Evolutionary conservation across 2,113 vertebrate species (phyloP), one percentile per base, ranked within the genome.

Genomic region (Phoenicopterus ruber): DNA sequence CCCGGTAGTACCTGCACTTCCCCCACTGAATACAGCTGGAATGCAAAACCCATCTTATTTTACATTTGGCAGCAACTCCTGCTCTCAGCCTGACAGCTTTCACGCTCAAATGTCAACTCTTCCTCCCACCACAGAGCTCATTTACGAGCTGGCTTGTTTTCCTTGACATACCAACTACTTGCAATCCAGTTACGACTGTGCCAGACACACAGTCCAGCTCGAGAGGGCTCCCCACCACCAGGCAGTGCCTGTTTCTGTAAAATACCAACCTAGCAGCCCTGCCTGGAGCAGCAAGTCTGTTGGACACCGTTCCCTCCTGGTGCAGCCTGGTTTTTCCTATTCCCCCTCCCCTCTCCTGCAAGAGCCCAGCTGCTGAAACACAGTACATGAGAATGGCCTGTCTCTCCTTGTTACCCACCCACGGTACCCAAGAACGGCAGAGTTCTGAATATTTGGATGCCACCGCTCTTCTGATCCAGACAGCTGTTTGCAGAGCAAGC

Each of bases 181-280:
- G n/a, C 46, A 34, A 66, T 6, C 6, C 40, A 18, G 32, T 22
- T 36, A 44, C 0, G 2, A 32, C 1, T 11, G 17, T 2, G 4
- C 17, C 36, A 36, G 40, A 58, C 1, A 22, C 20, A 7, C 4
- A 47, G 20, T 1, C 54, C 54, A 13, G 67, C 26, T 55, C 40
- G 7, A 58, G 34, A 62, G 26, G 14, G 29, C 52, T 62, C 55
- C 67, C 32, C 36, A 22, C 17, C 8, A 6, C 72, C 0, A 9
- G 25, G 3, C 25, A 61, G 32, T 0, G 7, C 2, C 4, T 3
- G 9, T 38, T 84, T 57, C 47, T 28, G 9, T 6, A 17, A 15
- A 40, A 54, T 1, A 19, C 8, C 78, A 52, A 12, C 52, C 38
- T 6, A 17, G 24, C 22, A 65, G 22, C 24, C 21, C 38, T n/a